Conservation (phyloP, 1,140 invertebrate species). For the Limonius californicus region DNA sequence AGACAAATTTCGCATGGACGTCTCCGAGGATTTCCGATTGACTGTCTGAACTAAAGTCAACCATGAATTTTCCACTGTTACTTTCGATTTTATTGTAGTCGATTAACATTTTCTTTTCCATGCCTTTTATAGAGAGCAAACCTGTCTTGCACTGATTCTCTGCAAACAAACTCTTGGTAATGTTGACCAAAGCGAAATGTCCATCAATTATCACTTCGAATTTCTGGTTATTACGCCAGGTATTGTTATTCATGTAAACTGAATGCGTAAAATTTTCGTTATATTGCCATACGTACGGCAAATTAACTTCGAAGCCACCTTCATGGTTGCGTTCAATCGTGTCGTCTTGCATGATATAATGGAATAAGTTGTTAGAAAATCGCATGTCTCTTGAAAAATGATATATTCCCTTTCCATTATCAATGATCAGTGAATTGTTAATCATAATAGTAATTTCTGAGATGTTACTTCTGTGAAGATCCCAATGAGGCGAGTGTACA, state of each 20-base stretch:
- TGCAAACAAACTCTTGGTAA: slow-evolving; percentile 80
- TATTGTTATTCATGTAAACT: slow-evolving; percentile 80
- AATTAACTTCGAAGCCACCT: slow-evolving; percentile 77
- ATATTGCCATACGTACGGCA: slow-evolving; percentile 94
- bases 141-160: slow-evolving; percentile 82
- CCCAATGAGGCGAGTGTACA: slow-evolving; percentile 79
- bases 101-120: slow-evolving; percentile 93
- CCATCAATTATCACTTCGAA: slow-evolving; percentile 85
- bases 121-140: slow-evolving; percentile 82
- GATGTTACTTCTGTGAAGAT: slow-evolving; percentile 74
- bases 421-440: slow-evolving; percentile 76
- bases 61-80: slow-evolving; percentile 82
- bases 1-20: slow-evolving; percentile 72
- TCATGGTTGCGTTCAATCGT: slow-evolving; percentile 78
- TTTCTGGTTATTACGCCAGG: slow-evolving; percentile 79
- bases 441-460: slow-evolving; percentile 82
- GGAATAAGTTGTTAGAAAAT: slow-evolving; percentile 90
- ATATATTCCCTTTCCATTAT: slow-evolving; percentile 79
- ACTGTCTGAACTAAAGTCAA: slow-evolving; percentile 86
- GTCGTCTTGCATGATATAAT: slow-evolving; percentile 87
- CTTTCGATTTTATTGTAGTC: slow-evolving; percentile 71
- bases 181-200: slow-evolving; percentile 82
- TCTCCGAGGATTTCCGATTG: slow-evolving; percentile 90
- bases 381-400: slow-evolving; percentile 88
- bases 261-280: slow-evolving; percentile 92